Evolutionary conservation across 1,140 invertebrate species (phyloP).

Genomic region (Drosophila murphyi): DNA sequence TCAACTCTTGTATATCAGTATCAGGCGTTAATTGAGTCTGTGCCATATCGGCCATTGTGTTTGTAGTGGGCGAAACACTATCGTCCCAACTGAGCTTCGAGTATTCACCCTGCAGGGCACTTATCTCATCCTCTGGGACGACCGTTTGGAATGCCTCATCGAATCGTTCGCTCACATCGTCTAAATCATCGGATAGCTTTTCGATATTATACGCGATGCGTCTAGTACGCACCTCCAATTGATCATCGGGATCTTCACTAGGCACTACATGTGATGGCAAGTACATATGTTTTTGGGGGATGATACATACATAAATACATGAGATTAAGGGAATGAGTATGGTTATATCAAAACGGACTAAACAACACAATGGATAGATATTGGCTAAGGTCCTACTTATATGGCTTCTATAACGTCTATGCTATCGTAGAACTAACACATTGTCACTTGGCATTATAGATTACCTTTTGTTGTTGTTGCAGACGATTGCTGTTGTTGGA

Average conservation of each 20-base stretch:
- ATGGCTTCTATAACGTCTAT: constrained; percentile 47
- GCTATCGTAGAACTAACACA: constrained; percentile 47
- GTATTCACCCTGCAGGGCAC: constrained; percentile 79
- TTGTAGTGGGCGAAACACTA: constrained; percentile 81
- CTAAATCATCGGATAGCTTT: constrained; percentile 85
- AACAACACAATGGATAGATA: constrained; percentile 36
- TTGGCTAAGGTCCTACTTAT: constrained; percentile 15
- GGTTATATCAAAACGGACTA: constrained; percentile 57
- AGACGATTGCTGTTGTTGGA: constrained; percentile 52
- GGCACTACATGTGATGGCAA: constrained; percentile 42
- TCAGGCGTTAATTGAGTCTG: constrained; percentile 82
- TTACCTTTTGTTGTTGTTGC: constrained; percentile 69
- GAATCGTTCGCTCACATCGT: constrained; percentile 72
- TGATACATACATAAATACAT: constrained; percentile 47
- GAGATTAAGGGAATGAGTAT: constrained; percentile 46
- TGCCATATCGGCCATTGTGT: constrained; percentile 80
- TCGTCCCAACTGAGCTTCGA: constrained; percentile 84
- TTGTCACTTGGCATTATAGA: constrained; percentile 41
- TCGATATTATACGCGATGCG: constrained; percentile 87
- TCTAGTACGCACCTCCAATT: constrained; percentile 71
- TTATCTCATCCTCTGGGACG: constrained; percentile 79
- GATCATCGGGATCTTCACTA: constrained; percentile 72
- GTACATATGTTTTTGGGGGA: constrained; percentile 13
- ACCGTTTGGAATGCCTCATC: constrained; percentile 73
- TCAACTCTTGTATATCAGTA: constrained; percentile 82